These are phyloP conservation scores for Platichthys stellatus DNA, from an alignment of 2,113 vertebrate species.

Conservation along the genomic window DNA sequence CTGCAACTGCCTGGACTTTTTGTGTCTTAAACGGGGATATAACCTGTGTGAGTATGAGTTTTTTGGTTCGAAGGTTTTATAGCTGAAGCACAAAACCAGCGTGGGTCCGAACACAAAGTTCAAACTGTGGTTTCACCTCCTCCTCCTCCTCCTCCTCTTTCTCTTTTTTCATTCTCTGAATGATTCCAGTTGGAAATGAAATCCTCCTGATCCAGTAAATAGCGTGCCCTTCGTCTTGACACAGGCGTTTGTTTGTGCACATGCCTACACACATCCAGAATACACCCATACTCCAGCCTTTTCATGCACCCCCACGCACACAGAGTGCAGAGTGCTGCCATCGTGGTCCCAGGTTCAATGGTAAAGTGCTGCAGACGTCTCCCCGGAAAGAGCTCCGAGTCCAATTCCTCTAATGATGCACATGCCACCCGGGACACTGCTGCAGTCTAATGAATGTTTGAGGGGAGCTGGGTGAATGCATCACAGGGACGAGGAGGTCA, in stretches of 20 bases:
- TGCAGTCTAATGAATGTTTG: conserved; percentile 55
- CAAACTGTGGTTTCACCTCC: conserved; percentile 7
- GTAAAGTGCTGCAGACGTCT: conserved; percentile 62
- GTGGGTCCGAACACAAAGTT: conserved; percentile 32
- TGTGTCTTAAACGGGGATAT: background rate
- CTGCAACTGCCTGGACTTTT: background rate
- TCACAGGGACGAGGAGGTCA: conserved; percentile 21
- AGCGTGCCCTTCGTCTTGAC: background rate
- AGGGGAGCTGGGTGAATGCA: conserved; percentile 8
- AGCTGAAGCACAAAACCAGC: conserved; percentile 10
- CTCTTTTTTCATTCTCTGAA: background rate
- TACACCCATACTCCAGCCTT: conserved; percentile 6
- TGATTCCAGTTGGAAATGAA: background rate
- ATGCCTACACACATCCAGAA: conserved; percentile 1
- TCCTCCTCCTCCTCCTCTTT: background rate
- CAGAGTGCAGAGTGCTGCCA: conserved; percentile 55
- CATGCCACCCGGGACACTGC: conserved; percentile 36
- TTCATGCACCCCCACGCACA: conserved; percentile 1
- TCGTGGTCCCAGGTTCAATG: conserved; percentile 34
- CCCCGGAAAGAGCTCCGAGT: conserved; percentile 42
- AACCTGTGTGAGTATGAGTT: background rate
- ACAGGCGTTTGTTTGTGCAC: conserved; percentile 6
- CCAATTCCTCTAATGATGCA: conserved; percentile 49
- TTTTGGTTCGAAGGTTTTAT: conserved; percentile 8
- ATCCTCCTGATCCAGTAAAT: conserved; percentile 12